These are phyloP conservation scores for Polyodon spathula DNA, from an alignment of 2,113 vertebrate genomes.

Conservation along the genomic window DNA sequence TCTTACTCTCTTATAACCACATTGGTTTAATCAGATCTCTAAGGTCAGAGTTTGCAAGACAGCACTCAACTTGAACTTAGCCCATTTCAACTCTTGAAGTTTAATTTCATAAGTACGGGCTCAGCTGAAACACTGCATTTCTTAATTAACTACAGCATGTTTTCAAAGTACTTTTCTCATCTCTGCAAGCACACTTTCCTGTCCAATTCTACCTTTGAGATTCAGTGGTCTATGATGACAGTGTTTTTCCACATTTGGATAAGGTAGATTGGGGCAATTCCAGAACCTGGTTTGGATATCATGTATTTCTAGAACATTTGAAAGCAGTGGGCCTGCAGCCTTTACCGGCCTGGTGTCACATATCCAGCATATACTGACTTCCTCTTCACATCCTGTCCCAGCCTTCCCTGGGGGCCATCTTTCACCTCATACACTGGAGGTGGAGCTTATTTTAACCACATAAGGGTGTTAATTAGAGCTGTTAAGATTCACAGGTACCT, in stretches of 20 bases:
- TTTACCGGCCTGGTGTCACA: too few species aligned
- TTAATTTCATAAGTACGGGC: not conserved
- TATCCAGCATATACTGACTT: too few species aligned
- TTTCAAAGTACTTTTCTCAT: not conserved
- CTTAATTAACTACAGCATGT: not conserved
- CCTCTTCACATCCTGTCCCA: too few species aligned
- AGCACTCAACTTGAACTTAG: not conserved
- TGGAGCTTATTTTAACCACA: too few species aligned
- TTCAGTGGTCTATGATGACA: conserved; percentile 12
- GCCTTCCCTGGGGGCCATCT: too few species aligned
- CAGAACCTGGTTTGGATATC: not conserved
- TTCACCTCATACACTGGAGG: too few species aligned
- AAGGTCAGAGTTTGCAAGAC: not conserved
- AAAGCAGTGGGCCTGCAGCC: not conserved
- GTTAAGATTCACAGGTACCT: too few species aligned
- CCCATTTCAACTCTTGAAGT: conserved; percentile 4
- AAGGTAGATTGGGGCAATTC: not conserved
- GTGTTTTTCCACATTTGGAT: not conserved
- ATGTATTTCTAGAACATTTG: too few species aligned
- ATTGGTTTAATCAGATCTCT: not conserved
- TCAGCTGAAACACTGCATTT: not conserved
- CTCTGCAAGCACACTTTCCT: not conserved
- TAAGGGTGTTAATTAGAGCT: too few species aligned
- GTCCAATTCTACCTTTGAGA: conserved; percentile 8
- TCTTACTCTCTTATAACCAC: not conserved